A percentile compares a stretch with the other conserved stretches of the same genome.
These are phyloP conservation scores for Neotragus pygmaeus DNA, from an alignment of 2,113 vertebrate genomes.

Conservation along the genomic window DNA sequence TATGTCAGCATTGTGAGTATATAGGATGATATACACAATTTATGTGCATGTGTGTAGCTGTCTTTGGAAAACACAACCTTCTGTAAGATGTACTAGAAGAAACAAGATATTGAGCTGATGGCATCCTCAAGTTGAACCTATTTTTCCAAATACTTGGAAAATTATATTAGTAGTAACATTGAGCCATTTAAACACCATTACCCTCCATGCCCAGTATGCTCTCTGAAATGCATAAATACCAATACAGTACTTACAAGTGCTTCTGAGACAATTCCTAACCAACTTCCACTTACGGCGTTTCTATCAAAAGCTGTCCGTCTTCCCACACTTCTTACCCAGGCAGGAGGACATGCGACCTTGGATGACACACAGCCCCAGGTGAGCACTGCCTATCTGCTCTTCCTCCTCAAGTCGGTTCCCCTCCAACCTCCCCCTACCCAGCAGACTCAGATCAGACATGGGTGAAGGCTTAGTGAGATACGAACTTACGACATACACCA, in stretches of 20 bases:
- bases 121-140: neutral
- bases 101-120: neutral
- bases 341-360: neutral
- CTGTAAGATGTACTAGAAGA: neutral
- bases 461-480: neutral
- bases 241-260: neutral
- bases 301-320: neutral
- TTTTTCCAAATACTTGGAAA: neutral
- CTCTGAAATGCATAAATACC: neutral
- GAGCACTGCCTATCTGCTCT: neutral
- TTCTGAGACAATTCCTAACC: neutral
- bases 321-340: neutral
- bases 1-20: neutral
- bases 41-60: accelerated
- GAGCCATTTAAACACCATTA: neutral
- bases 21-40: neutral
- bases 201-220: neutral
- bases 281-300: neutral
- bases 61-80: neutral
- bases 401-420: neutral
- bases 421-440: accelerated
- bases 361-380: no score
- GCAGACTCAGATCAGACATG: neutral
- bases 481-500: neutral
- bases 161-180: neutral